Percentiles rank a stretch among this genome's conserved stretches.
phyloP scores from a whole-genome alignment of 1,140 invertebrate genomes.

The Telenomus remus region DNA sequence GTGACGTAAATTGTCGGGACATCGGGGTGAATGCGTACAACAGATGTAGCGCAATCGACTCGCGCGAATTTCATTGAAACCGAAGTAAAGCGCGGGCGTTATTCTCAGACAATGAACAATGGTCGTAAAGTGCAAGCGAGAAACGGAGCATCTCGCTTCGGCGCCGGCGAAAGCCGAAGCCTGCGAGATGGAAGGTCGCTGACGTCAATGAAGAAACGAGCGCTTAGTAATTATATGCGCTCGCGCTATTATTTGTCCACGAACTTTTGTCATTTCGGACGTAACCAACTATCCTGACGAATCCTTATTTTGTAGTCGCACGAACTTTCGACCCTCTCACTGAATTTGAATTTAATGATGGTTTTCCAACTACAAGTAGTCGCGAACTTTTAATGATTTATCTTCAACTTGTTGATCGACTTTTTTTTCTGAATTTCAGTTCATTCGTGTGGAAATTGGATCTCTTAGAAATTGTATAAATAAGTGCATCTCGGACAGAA shows the following conservation, averaged over 20 bases:
- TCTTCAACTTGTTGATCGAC: no score
- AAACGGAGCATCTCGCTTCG: constrained; percentile 33
- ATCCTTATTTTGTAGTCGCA: no score
- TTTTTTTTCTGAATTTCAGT: no score
- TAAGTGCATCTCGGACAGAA: no score
- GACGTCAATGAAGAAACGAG: constrained; percentile 37
- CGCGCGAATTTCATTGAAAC: constrained; percentile 51
- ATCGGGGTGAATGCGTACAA: constrained; percentile 37
- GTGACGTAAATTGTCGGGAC: background rate
- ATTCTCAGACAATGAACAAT: constrained; percentile 56
- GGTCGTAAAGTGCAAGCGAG: constrained; percentile 33
- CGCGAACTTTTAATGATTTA: no score
- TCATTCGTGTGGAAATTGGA: no score
- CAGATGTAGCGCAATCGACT: constrained; percentile 49
- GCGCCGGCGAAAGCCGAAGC: constrained; percentile 29
- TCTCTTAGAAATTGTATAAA: no score
- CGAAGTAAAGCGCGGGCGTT: constrained; percentile 33
- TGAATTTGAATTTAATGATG: no score
- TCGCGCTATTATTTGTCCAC: constrained; percentile 10
- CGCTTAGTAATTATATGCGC: constrained; percentile 9
- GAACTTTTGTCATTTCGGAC: constrained; percentile 22
- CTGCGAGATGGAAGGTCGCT: background rate
- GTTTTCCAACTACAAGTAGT: no score
- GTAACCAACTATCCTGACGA: background rate
- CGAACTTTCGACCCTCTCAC: no score